Evolutionary conservation across 2,113 vertebrate species (phyloP), one percentile per base, ranked within the genome.

Genomic region (Leptocoma aspasia): DNA sequence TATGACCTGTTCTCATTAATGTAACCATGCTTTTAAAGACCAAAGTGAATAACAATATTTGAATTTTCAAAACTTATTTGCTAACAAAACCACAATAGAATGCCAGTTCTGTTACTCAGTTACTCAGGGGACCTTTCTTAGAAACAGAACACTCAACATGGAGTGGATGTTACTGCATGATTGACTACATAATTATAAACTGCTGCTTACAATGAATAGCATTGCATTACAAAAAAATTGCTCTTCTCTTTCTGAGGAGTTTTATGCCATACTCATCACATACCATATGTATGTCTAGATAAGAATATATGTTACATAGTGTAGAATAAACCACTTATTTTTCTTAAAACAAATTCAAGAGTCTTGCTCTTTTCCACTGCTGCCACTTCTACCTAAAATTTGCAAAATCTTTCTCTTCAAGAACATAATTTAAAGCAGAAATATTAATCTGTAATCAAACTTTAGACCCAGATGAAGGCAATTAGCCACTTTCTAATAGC

Each of bases 341-440:
- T 76, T 47, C 23, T 80, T 54, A 71, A 82, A 81, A 57, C 5
- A 75, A 87, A 66, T 50, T 39, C 3, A 53, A 41, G n/a, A 30
- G 4, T 63, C 19, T 54, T 64, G 15, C 11, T 30, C 7, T 82
- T 72, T 91, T 94, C 23, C 30, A 61, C 18, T 39, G 17, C 11
- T 2, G 16, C 9, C 15, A 61, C 6, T 83, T 86, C 18, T 70
- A 81, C 33, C 33, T 64, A 83, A 56, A 92, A 96, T 93, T 13
- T 47, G 11, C 44, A 82, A 33, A 35, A 73, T 14, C 50, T 87
- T 50, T 92, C 64, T 84, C 52, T 42, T 95, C 60, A 64, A 64
- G 39, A 83, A 66, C 52, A 31, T 90, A 95, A 93, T 86, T 84
- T 92, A 89, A 96, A 95, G 59, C 64, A 94, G 87, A 96, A 91